These are phyloP conservation scores for Zaprionus taronus DNA, from an alignment of 1,140 invertebrate species.

Conservation along the genomic window DNA sequence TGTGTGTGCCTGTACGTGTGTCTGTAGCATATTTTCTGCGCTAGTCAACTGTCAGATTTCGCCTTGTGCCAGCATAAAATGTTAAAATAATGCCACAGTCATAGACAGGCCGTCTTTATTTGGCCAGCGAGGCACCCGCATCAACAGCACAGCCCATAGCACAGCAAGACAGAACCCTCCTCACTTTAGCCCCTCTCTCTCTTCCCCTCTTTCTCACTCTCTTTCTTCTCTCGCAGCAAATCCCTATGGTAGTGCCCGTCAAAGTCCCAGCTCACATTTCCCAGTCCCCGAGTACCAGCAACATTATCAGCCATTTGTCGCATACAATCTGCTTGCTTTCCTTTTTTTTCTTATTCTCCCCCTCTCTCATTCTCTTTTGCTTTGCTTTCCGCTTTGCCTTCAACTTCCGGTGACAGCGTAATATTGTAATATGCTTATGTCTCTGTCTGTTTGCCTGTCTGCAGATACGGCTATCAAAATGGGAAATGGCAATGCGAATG, in stretches of 20 bases:
- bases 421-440: slow-evolving; percentile 83
- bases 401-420: slow-evolving; percentile 81
- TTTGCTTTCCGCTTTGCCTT: slow-evolving; percentile 30
- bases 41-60: slow-evolving; percentile 82
- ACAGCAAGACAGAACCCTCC: not conserved
- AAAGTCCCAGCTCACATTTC: slow-evolving; percentile 21
- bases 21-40: slow-evolving; percentile 73
- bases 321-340: slow-evolving; percentile 77
- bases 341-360: slow-evolving; percentile 23
- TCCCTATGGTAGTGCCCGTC: slow-evolving; percentile 16
- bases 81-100: slow-evolving; percentile 79
- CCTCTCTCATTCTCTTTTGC: slow-evolving; percentile 23
- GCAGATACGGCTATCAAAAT: slow-evolving; percentile 49
- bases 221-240: slow-evolving; percentile 4
- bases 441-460: slow-evolving; percentile 66
- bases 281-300: slow-evolving; percentile 55
- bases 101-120: slow-evolving; percentile 71
- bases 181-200: not conserved
- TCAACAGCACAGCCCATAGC: slow-evolving; percentile 30
- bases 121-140: slow-evolving; percentile 47
- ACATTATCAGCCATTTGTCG: slow-evolving; percentile 82
- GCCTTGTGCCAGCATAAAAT: slow-evolving; percentile 82
- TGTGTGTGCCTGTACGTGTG: slow-evolving; percentile 8
- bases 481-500: slow-evolving; percentile 36
- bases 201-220: not conserved